Evolutionary conservation across 2,113 vertebrate genomes (phyloP), one percentile per base, ranked within the genome.

Genomic region (Ochotona curzoniae): DNA sequence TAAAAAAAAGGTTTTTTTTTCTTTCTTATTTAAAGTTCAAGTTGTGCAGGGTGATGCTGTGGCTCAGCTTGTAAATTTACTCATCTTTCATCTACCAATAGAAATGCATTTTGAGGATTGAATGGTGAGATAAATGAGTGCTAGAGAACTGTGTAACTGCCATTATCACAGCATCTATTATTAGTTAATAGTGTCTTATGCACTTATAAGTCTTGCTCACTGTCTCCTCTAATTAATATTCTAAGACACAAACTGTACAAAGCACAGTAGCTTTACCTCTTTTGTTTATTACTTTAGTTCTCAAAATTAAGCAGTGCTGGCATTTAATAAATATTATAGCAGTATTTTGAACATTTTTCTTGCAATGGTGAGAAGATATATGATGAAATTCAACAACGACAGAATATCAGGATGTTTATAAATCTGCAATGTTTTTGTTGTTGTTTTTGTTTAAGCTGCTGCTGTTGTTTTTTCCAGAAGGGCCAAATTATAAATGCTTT

Each of bases 401-500:
- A 35, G 17, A 64, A 80, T 87, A 32, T 26, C 71, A 86, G 32
- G 44, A 35, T 60, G 32, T 25, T 63, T 30, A 74, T 49, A 18
- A 8, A 17, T 4, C 2, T 88, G 32, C 6, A 84, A 51, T n/a
- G 6, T 64, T 70, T 81, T 69, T 60, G 93, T 54, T 91, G 7
- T 60, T 57, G 38, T 44, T 44, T 44, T 44, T 44, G 38, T 44
- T 44, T 44, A 44, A 44, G 38, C 38, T 44, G 38, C 38, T 44
- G 38, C 38, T 44, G 38, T 44, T 44, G 38, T 44, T 44, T 4
- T 44, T 44, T 44, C 6, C 38, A 44, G 38, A 54, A 82, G 14
- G 23, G 49, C 44, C 15, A 57, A 13, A 78, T 35, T 87, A 38
- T 93, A 73, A 79, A 81, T 87, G 88, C 75, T 73, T 91, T 81